Evolutionary conservation across 2,113 vertebrate genomes (phyloP), one percentile per base, ranked within the genome.

Genomic region (Corythoichthys intestinalis): DNA sequence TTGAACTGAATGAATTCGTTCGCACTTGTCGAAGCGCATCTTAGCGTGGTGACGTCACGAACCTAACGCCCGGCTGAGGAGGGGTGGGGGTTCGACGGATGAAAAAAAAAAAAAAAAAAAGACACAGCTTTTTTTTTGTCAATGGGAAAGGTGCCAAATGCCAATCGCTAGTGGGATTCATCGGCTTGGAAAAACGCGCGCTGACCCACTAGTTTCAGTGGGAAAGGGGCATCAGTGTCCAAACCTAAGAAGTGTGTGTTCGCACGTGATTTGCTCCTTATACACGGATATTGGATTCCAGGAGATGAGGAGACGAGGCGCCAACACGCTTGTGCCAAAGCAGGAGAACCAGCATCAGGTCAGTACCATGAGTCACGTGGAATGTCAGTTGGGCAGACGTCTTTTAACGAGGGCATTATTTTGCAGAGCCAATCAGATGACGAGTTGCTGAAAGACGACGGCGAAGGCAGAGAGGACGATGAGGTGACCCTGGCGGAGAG

Each of bases 401-500:
- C 12, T 58, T 7, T 58, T 63, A 28, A 46, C 39, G n/a, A 63
- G 60, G 17, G 28, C 11, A 4, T 20, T 46, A 20, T 39, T 15
- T 58, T 15, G 20, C 76, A 83, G 80, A 69, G 11, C 39, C 75
- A 68, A 15, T 82, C 78, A 0, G 79, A 67, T 5, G 75, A 77
- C 2, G 71, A 73, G 65, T 44, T 35, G 15, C 59, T 77, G 6
- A 69, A 63, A 53, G 54, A 66, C 15, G 59, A 76, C 0, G 63
- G 20, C 20, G 20, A 28, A 28, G 20, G 20, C 20, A 28, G 61
- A 37, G 69, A 73, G 0, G 6, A 13, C 35, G 57, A 73, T 0
- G 39, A 76, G 38, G 28, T 2, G 39, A 75, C 63, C 3, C 46
- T 35, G 2, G 12, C 39, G 2, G 67, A 80, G 49, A 63, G 15